Evolutionary conservation across 2,888 invertebrate species (phyloP), one percentile per base, ranked within the genome.

Genomic region (Agonopterix alstromeriana): DNA sequence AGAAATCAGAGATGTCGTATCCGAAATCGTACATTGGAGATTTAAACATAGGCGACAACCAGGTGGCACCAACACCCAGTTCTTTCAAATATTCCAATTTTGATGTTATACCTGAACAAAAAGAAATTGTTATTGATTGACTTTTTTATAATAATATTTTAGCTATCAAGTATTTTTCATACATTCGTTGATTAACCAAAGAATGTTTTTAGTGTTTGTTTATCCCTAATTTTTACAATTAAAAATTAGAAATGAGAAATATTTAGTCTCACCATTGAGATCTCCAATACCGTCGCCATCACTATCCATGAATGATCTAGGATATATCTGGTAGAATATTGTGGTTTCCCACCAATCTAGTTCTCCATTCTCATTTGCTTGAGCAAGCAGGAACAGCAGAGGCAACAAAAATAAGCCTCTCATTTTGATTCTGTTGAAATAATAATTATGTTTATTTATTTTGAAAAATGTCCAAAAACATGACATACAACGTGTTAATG

Each of bases 11-110:
- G 46, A 95, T 93, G 60, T 96, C 96, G 58, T 96, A 95, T 1
- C 96, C 96, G 69, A 94, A 94, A 67, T 95, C 95, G 10, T 90
- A 90, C 94, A 94, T 94, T 0, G 95, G 95, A 0, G 94, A 94
- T 50, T 90, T 85, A 55, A 84, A 90, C 50, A 96, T 93, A 0
- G 96, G 95, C 43, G 93, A 94, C 1, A 96, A 69, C 94, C 95
- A 95, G 8, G 95, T 90, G 3, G 93, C 92, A 7, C 90, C 91
- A 10, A 95, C 82, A 3, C 93, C 93, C 1, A 94, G 70, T 35
- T 93, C 92, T 46, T 90, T 90, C 45, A 96, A 76, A 58, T 95
- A 92, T 51, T 90, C 85, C 36, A 93, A 66, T 61, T 88, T 91
- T 7, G 89, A 88, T 2, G 90, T 90, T 10, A 93, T 91, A 44